Evolutionary conservation across 2,797 vertebrate genomes (phyloP).

Genomic region (Sebastes cheni): DNA sequence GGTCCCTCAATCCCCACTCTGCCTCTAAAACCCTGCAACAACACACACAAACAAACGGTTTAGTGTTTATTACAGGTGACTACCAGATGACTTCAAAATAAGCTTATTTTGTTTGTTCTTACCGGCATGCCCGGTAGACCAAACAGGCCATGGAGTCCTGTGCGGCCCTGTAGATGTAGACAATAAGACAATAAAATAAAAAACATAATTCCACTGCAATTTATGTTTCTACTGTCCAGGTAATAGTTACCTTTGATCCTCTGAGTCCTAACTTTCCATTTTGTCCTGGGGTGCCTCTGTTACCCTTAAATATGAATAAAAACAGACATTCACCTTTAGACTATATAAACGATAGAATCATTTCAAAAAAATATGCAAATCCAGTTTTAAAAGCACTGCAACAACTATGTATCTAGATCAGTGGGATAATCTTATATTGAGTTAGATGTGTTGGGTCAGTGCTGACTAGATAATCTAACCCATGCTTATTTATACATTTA

Average conservation of each 20-base stretch:
- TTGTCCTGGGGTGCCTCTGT: conserved; percentile 74
- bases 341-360: not conserved
- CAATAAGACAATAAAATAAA: not conserved
- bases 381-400: not conserved
- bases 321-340: not conserved
- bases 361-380: not conserved
- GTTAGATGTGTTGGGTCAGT: not conserved
- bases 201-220: not conserved
- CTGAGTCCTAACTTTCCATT: conserved; percentile 74
- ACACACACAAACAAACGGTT: conserved; percentile 28
- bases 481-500: not conserved
- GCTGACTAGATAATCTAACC: not conserved
- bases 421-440: not conserved
- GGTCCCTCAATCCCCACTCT: conserved; percentile 79
- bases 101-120: conserved; percentile 38
- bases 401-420: not conserved
- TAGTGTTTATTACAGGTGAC: not conserved
- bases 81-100: not conserved
- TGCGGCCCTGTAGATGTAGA: conserved; percentile 78
- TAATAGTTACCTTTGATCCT: conserved; percentile 78
- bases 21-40: conserved; percentile 82
- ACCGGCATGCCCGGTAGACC: conserved; percentile 83
- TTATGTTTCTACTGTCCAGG: not conserved
- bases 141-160: conserved; percentile 81
- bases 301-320: conserved; percentile 70